Conservation (phyloP, 2,797 vertebrate genomes). For the Falco naumanni region DNA sequence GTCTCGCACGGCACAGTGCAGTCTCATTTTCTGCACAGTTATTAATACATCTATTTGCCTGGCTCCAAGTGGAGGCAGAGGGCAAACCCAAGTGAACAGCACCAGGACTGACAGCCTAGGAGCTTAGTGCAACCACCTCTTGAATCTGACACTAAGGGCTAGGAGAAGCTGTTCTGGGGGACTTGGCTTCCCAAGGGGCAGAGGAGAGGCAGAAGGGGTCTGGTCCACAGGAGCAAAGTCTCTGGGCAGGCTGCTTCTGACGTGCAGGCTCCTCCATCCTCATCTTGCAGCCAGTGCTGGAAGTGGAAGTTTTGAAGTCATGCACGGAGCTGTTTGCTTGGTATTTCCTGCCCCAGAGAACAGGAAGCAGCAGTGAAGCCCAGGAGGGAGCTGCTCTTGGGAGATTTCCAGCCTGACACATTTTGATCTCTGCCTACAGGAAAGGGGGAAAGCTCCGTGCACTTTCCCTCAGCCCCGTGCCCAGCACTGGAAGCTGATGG, state of each 20-base stretch:
- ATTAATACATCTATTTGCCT: not conserved
- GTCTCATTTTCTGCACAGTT: not conserved
- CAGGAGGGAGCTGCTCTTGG: constrained; percentile 48
- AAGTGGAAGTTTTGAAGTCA: constrained; percentile 62
- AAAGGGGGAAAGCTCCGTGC: not conserved
- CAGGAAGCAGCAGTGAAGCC: constrained; percentile 48
- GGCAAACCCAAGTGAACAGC: not conserved
- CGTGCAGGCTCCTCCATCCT: not conserved
- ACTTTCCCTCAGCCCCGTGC: not conserved
- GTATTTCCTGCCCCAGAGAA: constrained; percentile 67
- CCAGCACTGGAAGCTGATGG: not conserved
- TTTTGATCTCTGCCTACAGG: not conserved
- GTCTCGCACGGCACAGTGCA: fast-evolving
- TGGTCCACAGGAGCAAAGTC: not conserved
- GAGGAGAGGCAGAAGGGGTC: not conserved
- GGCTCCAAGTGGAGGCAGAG: not conserved
- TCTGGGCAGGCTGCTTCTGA: not conserved
- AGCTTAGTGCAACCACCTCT: not conserved
- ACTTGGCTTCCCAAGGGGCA: not conserved
- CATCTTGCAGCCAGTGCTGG: not conserved
- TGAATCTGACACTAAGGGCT: not conserved
- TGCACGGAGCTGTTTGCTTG: constrained; percentile 44
- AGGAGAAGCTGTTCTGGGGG: not conserved
- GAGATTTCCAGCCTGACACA: constrained; percentile 55
- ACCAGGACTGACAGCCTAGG: not conserved